phyloP scores from a whole-genome alignment of 2,113 vertebrate genomes.

The Leiothrix lutea region DNA sequence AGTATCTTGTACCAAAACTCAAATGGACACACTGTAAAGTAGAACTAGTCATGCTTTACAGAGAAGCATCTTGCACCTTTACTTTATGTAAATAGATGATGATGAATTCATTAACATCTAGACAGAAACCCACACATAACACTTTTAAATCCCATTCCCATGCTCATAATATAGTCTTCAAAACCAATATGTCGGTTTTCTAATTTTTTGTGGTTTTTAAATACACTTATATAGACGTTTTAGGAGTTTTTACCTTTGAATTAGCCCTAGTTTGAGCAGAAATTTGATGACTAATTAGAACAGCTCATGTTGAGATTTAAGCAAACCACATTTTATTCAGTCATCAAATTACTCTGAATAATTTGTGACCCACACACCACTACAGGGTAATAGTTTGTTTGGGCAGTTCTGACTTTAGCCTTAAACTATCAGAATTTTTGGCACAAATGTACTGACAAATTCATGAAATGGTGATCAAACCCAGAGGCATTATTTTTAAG shows the following conservation, averaged over 20 bases:
- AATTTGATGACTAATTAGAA: neutral
- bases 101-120: neutral
- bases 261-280: neutral
- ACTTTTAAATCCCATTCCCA: neutral
- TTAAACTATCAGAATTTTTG: neutral
- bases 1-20: neutral
- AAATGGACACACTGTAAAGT: neutral
- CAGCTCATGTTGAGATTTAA: neutral
- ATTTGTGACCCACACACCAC: neutral
- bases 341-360: neutral
- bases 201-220: neutral
- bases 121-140: neutral
- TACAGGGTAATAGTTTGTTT: neutral
- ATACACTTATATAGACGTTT: neutral
- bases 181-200: neutral
- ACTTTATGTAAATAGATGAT: neutral
- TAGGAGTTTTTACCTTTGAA: neutral
- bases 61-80: neutral
- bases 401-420: neutral
- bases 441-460: neutral
- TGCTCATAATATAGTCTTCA: neutral
- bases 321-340: neutral
- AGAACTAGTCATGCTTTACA: neutral
- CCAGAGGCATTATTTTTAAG: neutral
- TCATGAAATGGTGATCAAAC: neutral